Evolutionary conservation across 37 sponge, comb jelly and placozoan genomes (phyloP).

Genomic region (Spongilla lacustris): DNA sequence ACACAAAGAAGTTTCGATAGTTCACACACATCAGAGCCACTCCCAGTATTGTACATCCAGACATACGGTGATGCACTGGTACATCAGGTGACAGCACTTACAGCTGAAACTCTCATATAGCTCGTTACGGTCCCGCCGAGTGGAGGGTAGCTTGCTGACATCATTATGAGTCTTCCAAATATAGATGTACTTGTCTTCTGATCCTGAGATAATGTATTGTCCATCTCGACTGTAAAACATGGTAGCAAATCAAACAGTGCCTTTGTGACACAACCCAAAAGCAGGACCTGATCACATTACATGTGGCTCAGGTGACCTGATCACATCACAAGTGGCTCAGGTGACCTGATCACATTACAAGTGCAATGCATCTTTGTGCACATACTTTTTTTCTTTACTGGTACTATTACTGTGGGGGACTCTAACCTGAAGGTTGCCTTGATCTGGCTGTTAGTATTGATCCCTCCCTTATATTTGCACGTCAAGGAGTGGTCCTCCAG

Average conservation of each 20-base stretch:
- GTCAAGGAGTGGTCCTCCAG: slow-evolving; percentile 83
- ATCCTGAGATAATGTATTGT: slow-evolving; percentile 87
- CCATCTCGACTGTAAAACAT: slow-evolving; percentile 77
- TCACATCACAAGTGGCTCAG: neutral
- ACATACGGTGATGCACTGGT: too few relatives aligned
- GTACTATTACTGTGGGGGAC: too few relatives aligned
- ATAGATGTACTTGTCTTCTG: slow-evolving; percentile 88
- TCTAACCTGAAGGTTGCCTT: slow-evolving; percentile 85
- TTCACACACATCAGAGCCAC: too few relatives aligned
- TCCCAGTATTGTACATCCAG: too few relatives aligned
- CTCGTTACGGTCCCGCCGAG: slow-evolving; percentile 88
- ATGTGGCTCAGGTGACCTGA: neutral
- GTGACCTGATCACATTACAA: neutral
- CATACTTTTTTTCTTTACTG: too few relatives aligned
- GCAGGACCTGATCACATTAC: too few relatives aligned
- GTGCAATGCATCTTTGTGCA: too few relatives aligned
- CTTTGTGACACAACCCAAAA: too few relatives aligned
- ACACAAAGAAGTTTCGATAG: too few relatives aligned
- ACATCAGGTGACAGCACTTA: too few relatives aligned
- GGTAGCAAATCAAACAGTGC: neutral
- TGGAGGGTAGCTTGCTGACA: slow-evolving; percentile 69
- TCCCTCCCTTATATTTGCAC: slow-evolving; percentile 93
- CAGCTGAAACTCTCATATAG: slow-evolving; percentile 86
- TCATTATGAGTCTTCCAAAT: slow-evolving; percentile 91
- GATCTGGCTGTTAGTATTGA: slow-evolving; percentile 93